Percentiles rank a stretch among this genome's conserved stretches.
Evolutionary conservation across 2,797 vertebrate species (phyloP).

Genomic region (Gymnodraco acuticeps): DNA sequence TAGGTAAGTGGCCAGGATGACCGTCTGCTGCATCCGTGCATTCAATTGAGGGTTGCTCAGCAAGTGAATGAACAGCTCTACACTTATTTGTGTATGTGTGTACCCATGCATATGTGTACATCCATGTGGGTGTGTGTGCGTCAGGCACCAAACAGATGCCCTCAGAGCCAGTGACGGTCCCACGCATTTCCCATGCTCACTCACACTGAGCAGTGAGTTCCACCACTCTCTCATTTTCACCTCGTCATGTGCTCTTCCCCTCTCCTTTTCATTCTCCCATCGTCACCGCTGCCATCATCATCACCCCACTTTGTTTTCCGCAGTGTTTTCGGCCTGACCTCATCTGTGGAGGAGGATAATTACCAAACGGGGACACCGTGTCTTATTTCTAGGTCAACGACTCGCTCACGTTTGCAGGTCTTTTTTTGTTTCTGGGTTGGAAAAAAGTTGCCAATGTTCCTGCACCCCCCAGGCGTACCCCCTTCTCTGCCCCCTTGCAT

Average conservation of each 20-base stretch:
- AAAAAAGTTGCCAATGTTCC: slow-evolving; percentile 56
- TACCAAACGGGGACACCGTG: slow-evolving; percentile 80
- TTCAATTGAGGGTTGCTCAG: slow-evolving; percentile 13
- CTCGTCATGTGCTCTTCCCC: slow-evolving; percentile 61
- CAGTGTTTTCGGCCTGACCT: slow-evolving; percentile 79
- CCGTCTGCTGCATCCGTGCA: slow-evolving; percentile 2
- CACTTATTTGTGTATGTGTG: slow-evolving; percentile 21
- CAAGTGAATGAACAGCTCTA: slow-evolving; percentile 17
- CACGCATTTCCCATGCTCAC: slow-evolving; percentile 87
- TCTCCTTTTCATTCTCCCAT: slow-evolving; percentile 66
- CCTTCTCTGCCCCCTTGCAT: slow-evolving; percentile 44
- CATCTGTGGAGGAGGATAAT: slow-evolving; percentile 80
- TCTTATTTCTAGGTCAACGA: slow-evolving; percentile 77
- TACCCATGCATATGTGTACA: slow-evolving; percentile 13
- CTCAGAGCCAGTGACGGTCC: slow-evolving; percentile 76
- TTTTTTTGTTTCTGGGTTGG: slow-evolving; percentile 60
- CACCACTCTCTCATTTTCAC: slow-evolving; percentile 71
- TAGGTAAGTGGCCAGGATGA: slow-evolving; percentile 10
- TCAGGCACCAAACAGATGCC: slow-evolving; percentile 70
- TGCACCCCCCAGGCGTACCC: background rate
- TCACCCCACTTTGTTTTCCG: slow-evolving; percentile 77
- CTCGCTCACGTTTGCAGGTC: slow-evolving; percentile 69
- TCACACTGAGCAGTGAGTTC: slow-evolving; percentile 83
- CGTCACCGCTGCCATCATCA: slow-evolving; percentile 71
- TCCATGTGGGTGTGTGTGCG: slow-evolving; percentile 5